Conservation (phyloP, 2,113 vertebrate species). For the Jaculus jaculus region DNA sequence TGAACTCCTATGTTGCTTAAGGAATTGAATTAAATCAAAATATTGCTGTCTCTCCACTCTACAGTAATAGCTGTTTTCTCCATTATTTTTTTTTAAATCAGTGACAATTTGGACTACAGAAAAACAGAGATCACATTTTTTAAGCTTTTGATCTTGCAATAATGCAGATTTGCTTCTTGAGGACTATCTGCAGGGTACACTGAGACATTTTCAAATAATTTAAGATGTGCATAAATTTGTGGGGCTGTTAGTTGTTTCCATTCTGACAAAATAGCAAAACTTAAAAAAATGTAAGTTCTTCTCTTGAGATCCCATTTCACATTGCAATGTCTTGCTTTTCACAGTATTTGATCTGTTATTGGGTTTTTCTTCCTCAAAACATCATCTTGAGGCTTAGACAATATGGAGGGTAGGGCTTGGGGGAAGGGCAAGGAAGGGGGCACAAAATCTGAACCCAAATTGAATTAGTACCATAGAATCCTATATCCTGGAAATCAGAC, state of each 20-base stretch:
- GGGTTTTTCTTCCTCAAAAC: not conserved
- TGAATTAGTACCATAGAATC: too few relatives aligned
- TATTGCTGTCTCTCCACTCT: not conserved
- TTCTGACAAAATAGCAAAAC: conserved; percentile 1
- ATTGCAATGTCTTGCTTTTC: not conserved
- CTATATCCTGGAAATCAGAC: too few relatives aligned
- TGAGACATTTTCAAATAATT: not conserved
- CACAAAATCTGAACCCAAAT: too few relatives aligned
- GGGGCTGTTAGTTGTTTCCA: not conserved
- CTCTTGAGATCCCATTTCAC: not conserved
- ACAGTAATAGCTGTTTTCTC: not conserved
- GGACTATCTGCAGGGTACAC: not conserved
- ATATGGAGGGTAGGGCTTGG: too few relatives aligned
- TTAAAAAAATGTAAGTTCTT: conserved; percentile 22
- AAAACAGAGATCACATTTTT: conserved; percentile 7
- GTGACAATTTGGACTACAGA: not conserved
- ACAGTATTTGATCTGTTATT: not conserved
- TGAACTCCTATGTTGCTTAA: not conserved
- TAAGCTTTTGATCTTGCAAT: not conserved
- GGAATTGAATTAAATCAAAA: conserved; percentile 13
- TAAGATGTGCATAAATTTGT: not conserved
- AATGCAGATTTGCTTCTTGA: not conserved
- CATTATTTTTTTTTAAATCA: not conserved
- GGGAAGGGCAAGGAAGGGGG: too few relatives aligned
- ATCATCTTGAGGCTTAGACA: too few relatives aligned